Conservation (phyloP, 2,888 invertebrate genomes). For the Drosophila melanosoma region DNA sequence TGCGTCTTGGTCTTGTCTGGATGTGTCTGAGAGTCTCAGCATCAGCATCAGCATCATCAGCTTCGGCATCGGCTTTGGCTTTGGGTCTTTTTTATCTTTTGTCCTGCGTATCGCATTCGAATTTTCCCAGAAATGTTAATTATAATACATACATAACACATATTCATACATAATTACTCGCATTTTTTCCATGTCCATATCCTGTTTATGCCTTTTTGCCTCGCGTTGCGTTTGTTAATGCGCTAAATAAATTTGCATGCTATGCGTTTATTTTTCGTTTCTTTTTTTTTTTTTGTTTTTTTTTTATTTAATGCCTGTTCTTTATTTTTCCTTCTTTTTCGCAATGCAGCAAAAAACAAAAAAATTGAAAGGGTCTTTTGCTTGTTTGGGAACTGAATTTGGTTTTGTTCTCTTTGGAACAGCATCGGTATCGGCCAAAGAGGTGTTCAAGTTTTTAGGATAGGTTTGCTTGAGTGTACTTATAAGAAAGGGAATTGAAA, state of each 20-base stretch:
- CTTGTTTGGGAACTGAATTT: slow-evolving; percentile 22
- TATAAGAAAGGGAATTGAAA: slow-evolving; percentile 12
- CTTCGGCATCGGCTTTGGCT: slow-evolving; percentile 33
- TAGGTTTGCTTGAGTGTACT: slow-evolving; percentile 2
- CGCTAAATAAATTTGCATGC: slow-evolving; percentile 78
- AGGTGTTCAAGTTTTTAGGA: slow-evolving; percentile 27
- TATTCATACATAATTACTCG: slow-evolving; percentile 76
- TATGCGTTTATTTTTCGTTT: slow-evolving; percentile 63
- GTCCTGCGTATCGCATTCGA: slow-evolving; percentile 80
- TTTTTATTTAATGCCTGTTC: slow-evolving; percentile 47
- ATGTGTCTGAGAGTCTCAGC: slow-evolving; percentile 41
- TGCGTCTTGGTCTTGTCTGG: slow-evolving; percentile 62
- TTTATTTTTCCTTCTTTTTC: slow-evolving; percentile 59
- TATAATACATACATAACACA: slow-evolving; percentile 79
- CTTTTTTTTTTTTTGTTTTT: slow-evolving; percentile 44
- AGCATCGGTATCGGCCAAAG: slow-evolving; percentile 9
- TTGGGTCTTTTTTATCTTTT: slow-evolving; percentile 56
- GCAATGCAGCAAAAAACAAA: slow-evolving; percentile 24
- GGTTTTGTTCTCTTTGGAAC: slow-evolving; percentile 2
- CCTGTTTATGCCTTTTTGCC: slow-evolving; percentile 67
- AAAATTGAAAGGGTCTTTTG: slow-evolving; percentile 25
- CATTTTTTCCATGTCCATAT: slow-evolving; percentile 69
- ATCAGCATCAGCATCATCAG: slow-evolving; percentile 35
- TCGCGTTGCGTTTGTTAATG: slow-evolving; percentile 67
- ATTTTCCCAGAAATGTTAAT: slow-evolving; percentile 84